Base-by-base conservation (phyloP, 2,113 vertebrate genomes). In the Oceanites oceanicus region DNA sequence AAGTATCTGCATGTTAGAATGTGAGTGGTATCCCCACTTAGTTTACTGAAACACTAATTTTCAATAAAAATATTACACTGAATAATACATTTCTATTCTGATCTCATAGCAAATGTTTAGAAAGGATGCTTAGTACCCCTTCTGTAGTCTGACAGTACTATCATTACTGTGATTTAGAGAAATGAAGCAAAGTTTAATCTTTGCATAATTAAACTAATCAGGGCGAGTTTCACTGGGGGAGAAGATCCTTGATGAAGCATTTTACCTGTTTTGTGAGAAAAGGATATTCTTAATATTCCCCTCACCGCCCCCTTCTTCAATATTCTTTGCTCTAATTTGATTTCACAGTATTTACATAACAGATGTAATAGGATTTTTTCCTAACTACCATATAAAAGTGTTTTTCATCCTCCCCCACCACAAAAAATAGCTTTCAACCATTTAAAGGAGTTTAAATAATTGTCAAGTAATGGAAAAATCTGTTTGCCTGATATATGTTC, bases 311-410 rank as follows among this genome's bases (percentile, higher is more conserved):
- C 7, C 20, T 26, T 70, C 27, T 78, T 55, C 34, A 52, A 23
- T 61, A 55, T 47, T 77, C 19, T 75, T 90, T 78, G 23, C 18
- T 83, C 36, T 91, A 72, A 97, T 88, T 80, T 70, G 71, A 68
- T 94, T 94, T 91, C 36, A 58, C 11, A 58, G 21, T 91, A 88
- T 94, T 93, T 95, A 85, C 66, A 23, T 56, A 86, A 63, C 66
- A 87, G 5, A 58, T 68, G 8, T 52, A 93, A 90, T n/a, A 23
- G 21, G 6, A 77, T 72, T 71, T 72, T 81, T 85, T 63, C 40
- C 23, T 85, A 47, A 34, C 14, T 68, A 56, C 12, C 5, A 26
- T 44, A 81, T 55, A 76, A 68, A 92, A 79, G 11, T 53, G 10
- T 16, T 90, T 82, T 86, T 55, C 13, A 29, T 50, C 12, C 18